Conservation (phyloP, 2,888 invertebrate genomes). For the Lampropteryx suffumata region DNA sequence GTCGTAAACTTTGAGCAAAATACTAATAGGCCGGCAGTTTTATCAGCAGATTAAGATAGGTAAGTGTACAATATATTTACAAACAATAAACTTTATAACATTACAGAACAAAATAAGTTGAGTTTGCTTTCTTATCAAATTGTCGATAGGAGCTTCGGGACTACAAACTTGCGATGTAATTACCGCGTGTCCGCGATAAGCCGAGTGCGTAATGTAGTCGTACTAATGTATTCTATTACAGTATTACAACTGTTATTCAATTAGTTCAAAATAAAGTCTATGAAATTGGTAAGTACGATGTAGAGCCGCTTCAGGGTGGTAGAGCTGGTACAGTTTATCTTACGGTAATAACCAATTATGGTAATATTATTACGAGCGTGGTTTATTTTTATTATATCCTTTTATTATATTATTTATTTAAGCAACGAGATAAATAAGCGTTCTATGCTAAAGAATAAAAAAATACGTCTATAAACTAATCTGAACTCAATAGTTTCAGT, state of each 20-base stretch:
- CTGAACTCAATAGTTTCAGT: too few relatives aligned
- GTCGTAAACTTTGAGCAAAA: too few relatives aligned
- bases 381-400: too few relatives aligned
- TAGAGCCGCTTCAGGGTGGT: background rate
- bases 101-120: slow-evolving; percentile 10
- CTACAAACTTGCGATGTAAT: slow-evolving; percentile 24
- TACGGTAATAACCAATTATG: too few relatives aligned
- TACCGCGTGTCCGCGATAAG: slow-evolving; percentile 19
- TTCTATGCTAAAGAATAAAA: too few relatives aligned
- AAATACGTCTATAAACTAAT: too few relatives aligned
- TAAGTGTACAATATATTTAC: background rate
- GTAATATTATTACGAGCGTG: too few relatives aligned
- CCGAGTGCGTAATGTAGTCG: slow-evolving; percentile 10
- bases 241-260: slow-evolving; percentile 3
- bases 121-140: slow-evolving; percentile 7
- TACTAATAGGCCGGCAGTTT: too few relatives aligned
- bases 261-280: background rate
- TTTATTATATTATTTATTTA: too few relatives aligned
- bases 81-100: slow-evolving; percentile 2
- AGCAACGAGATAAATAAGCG: too few relatives aligned
- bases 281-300: background rate
- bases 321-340: background rate
- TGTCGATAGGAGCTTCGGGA: slow-evolving; percentile 18
- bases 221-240: slow-evolving; percentile 2
- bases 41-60: too few relatives aligned